Evolutionary conservation across 1,140 invertebrate genomes (phyloP), one percentile per base, ranked within the genome.

Genomic region (Magallana ariakensis): DNA sequence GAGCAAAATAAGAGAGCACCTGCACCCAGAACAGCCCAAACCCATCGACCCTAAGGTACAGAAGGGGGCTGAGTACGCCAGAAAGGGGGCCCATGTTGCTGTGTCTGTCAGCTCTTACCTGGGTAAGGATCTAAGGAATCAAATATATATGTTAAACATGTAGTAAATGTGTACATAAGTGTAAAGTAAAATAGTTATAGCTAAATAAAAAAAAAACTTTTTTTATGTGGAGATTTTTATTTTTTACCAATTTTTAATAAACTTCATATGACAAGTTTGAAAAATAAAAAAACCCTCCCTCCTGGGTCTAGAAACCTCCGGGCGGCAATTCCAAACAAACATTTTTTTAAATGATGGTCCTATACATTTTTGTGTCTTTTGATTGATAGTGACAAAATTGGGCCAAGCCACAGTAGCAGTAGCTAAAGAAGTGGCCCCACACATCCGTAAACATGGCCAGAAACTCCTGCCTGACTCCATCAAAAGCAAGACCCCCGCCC

Each of bases 391-490:
- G 62, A 95, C 94, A 26, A 96, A 96, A 93, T 94, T 97, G 66
- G 96, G 96, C 58, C 93, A 95, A 33, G 96, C 96, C 2, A 97
- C 96, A 3, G 90, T 96, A 89, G 95, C 95, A 13, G 92, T 97
- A 11, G 96, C 96, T 3, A 94, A 94, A 66, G 96, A 95, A 85
- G 87, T 97, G 82, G 96, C 96, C 9, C 97, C 97, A 7, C 96
- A 97, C 90, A 94, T 97, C 7, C 95, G 96, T 84, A 95, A 95
- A 90, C 96, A 96, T 66, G 96, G 96, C 0, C 95, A 96, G 0
- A 95, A 95, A 89, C 87, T 96, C 16, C 91, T 97, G 22, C 95
- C 96, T 0, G 95, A 95, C 80, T 92, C 91, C 8, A 93, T 96
- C 13, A 95, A 95, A 55, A 95, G 95, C 54, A 95, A 95, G 85